Conservation (phyloP, 2,888 invertebrate species). For the Argyresthia goedartella region DNA sequence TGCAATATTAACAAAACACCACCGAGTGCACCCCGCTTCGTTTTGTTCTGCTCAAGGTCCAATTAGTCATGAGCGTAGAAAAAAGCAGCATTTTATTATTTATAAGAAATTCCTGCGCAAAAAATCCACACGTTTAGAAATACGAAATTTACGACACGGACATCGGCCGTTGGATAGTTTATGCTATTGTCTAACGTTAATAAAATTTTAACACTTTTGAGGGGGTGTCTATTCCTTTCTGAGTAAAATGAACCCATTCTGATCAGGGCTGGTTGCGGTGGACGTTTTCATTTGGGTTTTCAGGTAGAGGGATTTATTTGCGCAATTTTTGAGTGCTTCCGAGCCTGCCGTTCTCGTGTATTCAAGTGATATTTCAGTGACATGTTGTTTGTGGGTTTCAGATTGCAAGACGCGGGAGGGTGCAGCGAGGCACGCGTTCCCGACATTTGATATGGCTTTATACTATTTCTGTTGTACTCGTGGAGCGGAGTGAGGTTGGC, state of each 20-base stretch:
- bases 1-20: constrained; percentile 49
- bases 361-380: constrained; percentile 4
- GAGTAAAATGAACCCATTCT: constrained; percentile 5
- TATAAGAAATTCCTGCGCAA: constrained; percentile 41
- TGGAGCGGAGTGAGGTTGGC: constrained; percentile 6
- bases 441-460: constrained; percentile 62
- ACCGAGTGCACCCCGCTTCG: constrained; percentile 44
- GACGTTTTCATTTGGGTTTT: neutral
- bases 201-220: constrained; percentile 54
- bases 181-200: constrained; percentile 47
- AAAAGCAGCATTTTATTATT: constrained; percentile 42
- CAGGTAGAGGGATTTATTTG: constrained; percentile 3
- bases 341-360: neutral
- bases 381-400: constrained; percentile 3
- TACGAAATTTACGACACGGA: constrained; percentile 48
- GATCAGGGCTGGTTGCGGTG: neutral
- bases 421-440: constrained; percentile 33
- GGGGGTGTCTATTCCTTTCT: constrained; percentile 27
- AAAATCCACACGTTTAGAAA: constrained; percentile 39
- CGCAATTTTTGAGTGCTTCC: neutral
- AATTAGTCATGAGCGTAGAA: constrained; percentile 55
- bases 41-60: constrained; percentile 34
- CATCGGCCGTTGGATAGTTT: constrained; percentile 42
- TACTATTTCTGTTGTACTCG: constrained; percentile 54
- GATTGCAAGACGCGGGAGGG: constrained; percentile 11